A percentile compares a stretch with the other conserved stretches of the same genome.
Conservation (phyloP, 2,113 vertebrate genomes). For the Cephalopholis sonnerati region DNA sequence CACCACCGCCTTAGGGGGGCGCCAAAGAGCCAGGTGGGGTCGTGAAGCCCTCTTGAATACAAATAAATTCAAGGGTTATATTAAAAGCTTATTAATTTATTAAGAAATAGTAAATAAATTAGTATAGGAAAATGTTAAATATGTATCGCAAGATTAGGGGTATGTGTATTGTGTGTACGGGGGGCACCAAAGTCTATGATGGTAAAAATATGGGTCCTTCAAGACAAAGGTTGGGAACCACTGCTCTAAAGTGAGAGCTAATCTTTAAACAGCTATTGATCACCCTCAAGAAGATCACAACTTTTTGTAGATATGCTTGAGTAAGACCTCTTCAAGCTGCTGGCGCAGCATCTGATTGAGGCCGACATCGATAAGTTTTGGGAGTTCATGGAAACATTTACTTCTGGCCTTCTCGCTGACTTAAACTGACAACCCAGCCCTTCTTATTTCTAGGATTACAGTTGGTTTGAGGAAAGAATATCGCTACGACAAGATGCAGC, state of each 20-base stretch:
- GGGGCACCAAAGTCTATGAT: no score
- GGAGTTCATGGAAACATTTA: slow-evolving; percentile 14
- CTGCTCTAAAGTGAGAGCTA: slow-evolving; percentile 10
- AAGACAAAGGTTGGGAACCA: no score
- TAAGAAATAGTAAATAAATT: no score
- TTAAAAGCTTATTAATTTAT: no score
- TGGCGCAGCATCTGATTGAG: background rate
- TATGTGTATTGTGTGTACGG: no score
- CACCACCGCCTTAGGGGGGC: no score
- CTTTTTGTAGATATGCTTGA: slow-evolving; percentile 9
- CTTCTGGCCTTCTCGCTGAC: background rate
- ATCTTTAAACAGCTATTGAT: slow-evolving; percentile 48
- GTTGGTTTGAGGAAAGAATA: slow-evolving; percentile 23
- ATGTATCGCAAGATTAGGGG: no score
- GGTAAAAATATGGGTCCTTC: no score
- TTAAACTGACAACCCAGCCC: background rate
- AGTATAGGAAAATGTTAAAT: no score
- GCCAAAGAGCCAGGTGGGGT: no score
- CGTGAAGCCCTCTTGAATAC: no score
- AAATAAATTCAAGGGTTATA: no score
- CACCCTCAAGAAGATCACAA: background rate
- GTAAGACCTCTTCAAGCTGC: background rate
- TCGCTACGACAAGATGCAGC: background rate
- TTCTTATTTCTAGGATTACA: slow-evolving; percentile 23
- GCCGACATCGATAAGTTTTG: slow-evolving; percentile 33